These are phyloP conservation scores for Diploscapter pachys DNA, from an alignment of 1,140 invertebrate genomes.

Conservation along the genomic window DNA sequence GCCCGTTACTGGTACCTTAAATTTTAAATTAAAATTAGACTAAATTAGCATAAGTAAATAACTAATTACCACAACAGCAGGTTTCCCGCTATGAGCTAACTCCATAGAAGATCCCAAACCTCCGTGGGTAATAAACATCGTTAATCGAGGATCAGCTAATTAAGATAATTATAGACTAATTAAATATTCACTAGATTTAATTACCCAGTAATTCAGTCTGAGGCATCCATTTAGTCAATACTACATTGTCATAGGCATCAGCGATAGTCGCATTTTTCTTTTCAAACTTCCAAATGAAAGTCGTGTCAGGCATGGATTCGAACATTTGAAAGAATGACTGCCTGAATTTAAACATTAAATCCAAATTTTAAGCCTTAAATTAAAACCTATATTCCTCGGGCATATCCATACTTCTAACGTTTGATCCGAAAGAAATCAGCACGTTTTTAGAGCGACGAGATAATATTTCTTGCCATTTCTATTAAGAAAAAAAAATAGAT, in stretches of 20 bases:
- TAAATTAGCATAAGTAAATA: background rate
- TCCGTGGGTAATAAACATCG: slow-evolving; percentile 14
- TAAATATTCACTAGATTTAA: background rate
- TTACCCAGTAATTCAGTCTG: slow-evolving; percentile 13
- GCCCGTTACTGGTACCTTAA: slow-evolving; percentile 11
- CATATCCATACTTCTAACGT: slow-evolving; percentile 26
- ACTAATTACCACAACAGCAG: slow-evolving; percentile 7
- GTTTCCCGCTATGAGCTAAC: slow-evolving; percentile 17
- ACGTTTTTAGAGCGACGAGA: no score
- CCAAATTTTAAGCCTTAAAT: slow-evolving; percentile 1
- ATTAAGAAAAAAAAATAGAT: no score
- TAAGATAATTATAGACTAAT: background rate
- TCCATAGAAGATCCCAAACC: slow-evolving; percentile 15
- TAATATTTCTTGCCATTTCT: no score
- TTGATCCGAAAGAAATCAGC: slow-evolving; percentile 17
- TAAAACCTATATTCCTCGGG: slow-evolving; percentile 16
- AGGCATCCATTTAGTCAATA: slow-evolving; percentile 4
- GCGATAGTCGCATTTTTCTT: background rate
- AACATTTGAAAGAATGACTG: slow-evolving; percentile 9
- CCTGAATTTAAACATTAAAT: slow-evolving; percentile 8
- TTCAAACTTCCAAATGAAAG: slow-evolving; percentile 19
- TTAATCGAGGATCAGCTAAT: slow-evolving; percentile 4
- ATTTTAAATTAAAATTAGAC: background rate
- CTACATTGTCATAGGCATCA: background rate
- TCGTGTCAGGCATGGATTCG: background rate